Conservation (phyloP, 2,113 vertebrate genomes). For the Vimba vimba region DNA sequence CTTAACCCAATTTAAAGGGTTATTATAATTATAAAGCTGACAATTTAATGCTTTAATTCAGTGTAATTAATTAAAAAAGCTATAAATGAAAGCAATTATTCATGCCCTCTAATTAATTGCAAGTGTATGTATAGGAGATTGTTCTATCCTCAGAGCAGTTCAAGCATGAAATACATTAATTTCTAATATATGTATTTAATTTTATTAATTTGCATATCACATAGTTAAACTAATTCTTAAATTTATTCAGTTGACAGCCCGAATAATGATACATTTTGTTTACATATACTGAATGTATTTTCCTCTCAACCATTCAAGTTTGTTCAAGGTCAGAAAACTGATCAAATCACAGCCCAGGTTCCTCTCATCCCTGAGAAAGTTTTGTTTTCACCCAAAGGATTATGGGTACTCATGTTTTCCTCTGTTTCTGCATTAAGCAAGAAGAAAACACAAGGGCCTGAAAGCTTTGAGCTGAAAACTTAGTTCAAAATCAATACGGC, state of each 20-base stretch:
- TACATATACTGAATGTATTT: background rate
- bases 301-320: background rate
- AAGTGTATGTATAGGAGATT: background rate
- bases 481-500: conserved; percentile 45
- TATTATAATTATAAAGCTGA: background rate
- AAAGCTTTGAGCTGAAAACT: conserved; percentile 18
- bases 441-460: conserved; percentile 33
- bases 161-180: background rate
- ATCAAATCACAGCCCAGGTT: conserved; percentile 29
- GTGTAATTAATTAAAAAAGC: background rate
- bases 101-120: background rate
- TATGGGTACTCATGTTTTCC: conserved; percentile 41
- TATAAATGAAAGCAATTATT: background rate
- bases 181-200: background rate
- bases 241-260: background rate
- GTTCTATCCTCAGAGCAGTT: background rate
- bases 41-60: background rate
- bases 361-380: conserved; percentile 27
- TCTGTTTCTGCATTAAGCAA: conserved; percentile 38
- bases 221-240: background rate
- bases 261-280: background rate
- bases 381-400: conserved; percentile 50
- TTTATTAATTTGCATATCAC: background rate
- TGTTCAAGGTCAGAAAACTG: conserved; percentile 34
- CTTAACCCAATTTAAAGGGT: background rate